Base-by-base conservation (phyloP, 2,113 vertebrate species). In the Anseranas semipalmata region DNA sequence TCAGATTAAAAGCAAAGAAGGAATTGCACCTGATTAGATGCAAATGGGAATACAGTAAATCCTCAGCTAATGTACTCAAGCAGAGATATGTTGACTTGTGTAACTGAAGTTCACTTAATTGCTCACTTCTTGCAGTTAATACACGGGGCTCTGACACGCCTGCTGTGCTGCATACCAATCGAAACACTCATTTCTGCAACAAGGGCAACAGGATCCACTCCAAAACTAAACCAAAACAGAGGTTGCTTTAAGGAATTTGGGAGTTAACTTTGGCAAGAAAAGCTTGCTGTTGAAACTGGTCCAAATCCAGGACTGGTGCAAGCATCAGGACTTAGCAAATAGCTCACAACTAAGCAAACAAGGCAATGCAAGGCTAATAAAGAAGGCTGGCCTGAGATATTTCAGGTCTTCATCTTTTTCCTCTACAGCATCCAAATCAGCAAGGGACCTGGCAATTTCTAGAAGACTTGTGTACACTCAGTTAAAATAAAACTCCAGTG, bases 91-190 rank as follows among this genome's bases (percentile, higher is more conserved):
- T 91, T 88, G 82, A 82, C 60, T 78, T 50, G 39, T 87, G 66
- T 78, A 95, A 96, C 86, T 74, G 71, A 87, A 92, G 89, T 91
- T 94, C 89, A 91, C 28, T 71, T 86, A 90, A 93, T 80, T 92
- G 72, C 80, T 86, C 50, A 10, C 33, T 95, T 72, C 62, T 62
- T 87, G 43, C 66, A 75, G 73, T 55, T 87, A 75, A 82, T 52
- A 90, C 48, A 14, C 4, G 0, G 27, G 59, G 65, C 37, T 81
- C 46, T 80, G 79, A 71, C 37, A 50, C 33, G 1, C 39, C 75
- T 60, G 39, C 62, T 60, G 63, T 45, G 41, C 81, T 15, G 24
- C 77, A 85, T 71, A 72, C 48, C 80, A 71, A 79, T 35, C 37
- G 37, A 67, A 94, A 80, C 7, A 37, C 12, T 65, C 14, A 12